Percentiles rank a stretch among this genome's conserved stretches.
phyloP scores from a whole-genome alignment of 1,140 invertebrate species.

The Caenorhabditis briggsae region DNA sequence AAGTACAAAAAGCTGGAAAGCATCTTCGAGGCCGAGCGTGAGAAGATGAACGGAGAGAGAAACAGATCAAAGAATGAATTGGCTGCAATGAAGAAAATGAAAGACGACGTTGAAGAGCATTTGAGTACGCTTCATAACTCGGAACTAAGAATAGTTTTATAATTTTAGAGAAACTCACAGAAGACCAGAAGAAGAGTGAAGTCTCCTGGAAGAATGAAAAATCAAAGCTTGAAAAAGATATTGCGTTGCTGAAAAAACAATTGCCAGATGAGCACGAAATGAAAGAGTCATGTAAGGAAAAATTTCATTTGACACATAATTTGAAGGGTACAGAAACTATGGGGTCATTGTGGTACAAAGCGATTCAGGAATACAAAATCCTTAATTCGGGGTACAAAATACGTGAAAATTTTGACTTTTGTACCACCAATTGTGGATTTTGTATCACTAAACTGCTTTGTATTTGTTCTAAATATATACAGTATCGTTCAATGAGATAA shows the following conservation, averaged over 20 bases:
- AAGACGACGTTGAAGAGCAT: constrained; percentile 69
- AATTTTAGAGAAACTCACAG: constrained; percentile 56
- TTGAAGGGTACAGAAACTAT: no score
- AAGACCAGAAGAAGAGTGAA: constrained; percentile 63
- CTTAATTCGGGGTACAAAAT: no score
- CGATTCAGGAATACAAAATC: no score
- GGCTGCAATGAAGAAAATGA: constrained; percentile 72
- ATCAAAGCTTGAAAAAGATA: constrained; percentile 62
- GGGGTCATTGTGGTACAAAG: no score
- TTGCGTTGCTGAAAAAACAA: constrained; percentile 55
- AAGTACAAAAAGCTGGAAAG: constrained; percentile 75
- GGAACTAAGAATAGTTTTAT: background rate
- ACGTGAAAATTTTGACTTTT: no score
- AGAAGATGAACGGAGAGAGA: constrained; percentile 73
- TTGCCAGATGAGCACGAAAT: constrained; percentile 47
- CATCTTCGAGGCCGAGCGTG: constrained; percentile 75
- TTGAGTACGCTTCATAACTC: constrained; percentile 38
- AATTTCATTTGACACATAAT: no score
- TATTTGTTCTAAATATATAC: no score
- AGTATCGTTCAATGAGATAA: no score
- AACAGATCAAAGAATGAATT: constrained; percentile 72
- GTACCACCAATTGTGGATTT: no score
- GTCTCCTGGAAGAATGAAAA: constrained; percentile 63
- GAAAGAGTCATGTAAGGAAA: constrained; percentile 59
- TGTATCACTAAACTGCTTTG: no score